These are phyloP conservation scores for Pogonus chalceus DNA, from an alignment of 1,140 invertebrate genomes.

Conservation along the genomic window DNA sequence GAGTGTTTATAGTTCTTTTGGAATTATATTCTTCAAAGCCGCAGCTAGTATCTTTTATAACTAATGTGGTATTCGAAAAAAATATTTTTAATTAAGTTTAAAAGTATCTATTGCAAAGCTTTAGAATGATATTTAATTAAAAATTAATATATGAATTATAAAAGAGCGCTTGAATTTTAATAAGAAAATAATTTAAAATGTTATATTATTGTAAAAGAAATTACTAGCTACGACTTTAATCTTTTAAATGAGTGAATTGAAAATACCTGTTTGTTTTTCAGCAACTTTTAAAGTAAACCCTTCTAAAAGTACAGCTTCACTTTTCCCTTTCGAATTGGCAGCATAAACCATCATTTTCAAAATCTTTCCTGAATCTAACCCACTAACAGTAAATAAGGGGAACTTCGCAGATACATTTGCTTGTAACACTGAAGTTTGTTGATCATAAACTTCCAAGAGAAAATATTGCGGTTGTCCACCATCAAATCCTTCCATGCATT, in stretches of 20 bases:
- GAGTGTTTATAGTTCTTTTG: background rate
- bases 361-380: constrained; percentile 54
- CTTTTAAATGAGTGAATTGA: background rate
- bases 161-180: no score
- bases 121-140: no score
- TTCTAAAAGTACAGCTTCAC: constrained; percentile 46
- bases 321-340: constrained; percentile 50
- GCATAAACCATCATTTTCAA: constrained; percentile 56
- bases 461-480: constrained; percentile 63
- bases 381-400: constrained; percentile 56
- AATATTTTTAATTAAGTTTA: no score
- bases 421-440: constrained; percentile 49
- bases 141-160: no score
- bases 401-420: constrained; percentile 57
- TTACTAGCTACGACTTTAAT: no score
- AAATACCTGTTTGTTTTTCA: constrained; percentile 70
- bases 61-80: no score
- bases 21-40: no score
- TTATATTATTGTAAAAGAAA: no score
- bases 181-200: no score
- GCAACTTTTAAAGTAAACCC: constrained; percentile 62
- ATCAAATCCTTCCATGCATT: constrained; percentile 71
- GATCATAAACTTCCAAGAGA: constrained; percentile 62
- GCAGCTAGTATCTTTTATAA: no score
- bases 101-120: no score